Evolutionary conservation across 2,113 vertebrate species (phyloP), one percentile per base, ranked within the genome.

Genomic region (Euleptes europaea): DNA sequence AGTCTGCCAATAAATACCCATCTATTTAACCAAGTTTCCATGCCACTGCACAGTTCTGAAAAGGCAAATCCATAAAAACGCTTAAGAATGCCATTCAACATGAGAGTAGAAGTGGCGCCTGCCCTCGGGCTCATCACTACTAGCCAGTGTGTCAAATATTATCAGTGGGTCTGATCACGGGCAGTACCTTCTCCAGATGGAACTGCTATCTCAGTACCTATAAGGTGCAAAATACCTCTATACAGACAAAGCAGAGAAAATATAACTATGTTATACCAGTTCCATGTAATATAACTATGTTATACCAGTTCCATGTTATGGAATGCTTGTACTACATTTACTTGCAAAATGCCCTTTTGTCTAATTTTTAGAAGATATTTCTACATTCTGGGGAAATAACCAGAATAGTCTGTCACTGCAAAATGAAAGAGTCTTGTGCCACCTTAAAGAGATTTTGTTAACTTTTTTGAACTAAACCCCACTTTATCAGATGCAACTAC

Each of bases 201-300:
- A 84, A 57, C 6, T 33, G 1, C 13, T 0, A 0, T 17, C 79
- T 8, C 31, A 70, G 0, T 13, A 0, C 1, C 1, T 21, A 19
- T 42, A 28, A 54, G 5, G 75, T 11, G 17, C 26, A 57, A 57
- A 47, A 1, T n/a, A 51, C 4, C 0, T 63, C 74, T 7, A 10
- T 13, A 63, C 23, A 74, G 3, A 74, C 5, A 35, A 0, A 0
- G 1, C 0, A 0, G 17, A 26, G 33, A 38, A 15, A 31, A 19
- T 3, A 2, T 3, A 63, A 12, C 26, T 2, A 0, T 2, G 67
- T 5, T 2, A 2, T 3, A 35, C 12, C 19, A 31, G 19, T 26
- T 33, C 84, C 19, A 26, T 40, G 1, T 11, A 31, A 19, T 3
- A 2, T 3, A 63, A 12, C 26, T 2, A 0, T 2, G 67, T 5